Evolutionary conservation across 2,113 vertebrate species (phyloP).

Genomic region (Silurus glanis): DNA sequence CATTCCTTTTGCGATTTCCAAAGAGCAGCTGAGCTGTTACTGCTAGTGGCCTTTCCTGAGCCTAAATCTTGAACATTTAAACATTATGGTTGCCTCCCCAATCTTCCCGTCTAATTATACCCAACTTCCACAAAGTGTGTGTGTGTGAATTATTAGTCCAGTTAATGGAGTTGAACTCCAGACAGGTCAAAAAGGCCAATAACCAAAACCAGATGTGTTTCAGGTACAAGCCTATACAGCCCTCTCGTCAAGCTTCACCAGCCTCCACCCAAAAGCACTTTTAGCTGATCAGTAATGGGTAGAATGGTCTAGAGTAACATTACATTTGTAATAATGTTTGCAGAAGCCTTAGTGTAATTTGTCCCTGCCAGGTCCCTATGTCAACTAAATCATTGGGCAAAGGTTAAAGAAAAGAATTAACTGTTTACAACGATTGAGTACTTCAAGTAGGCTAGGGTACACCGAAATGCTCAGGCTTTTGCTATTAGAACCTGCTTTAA

Average conservation of each 20-base stretch:
- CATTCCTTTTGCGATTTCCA: slow-evolving; percentile 18
- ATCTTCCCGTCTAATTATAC: background rate
- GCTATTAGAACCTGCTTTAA: background rate
- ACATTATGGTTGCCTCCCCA: background rate
- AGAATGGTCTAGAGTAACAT: background rate
- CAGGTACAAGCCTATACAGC: slow-evolving; percentile 46
- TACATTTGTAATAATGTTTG: background rate
- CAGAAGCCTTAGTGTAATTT: background rate
- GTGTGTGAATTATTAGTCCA: slow-evolving; percentile 53
- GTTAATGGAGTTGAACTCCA: slow-evolving; percentile 60
- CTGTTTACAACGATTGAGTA: background rate
- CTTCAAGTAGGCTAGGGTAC: background rate
- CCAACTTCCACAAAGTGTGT: background rate
- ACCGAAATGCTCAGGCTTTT: background rate
- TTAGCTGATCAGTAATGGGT: slow-evolving; percentile 24
- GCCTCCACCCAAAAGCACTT: background rate
- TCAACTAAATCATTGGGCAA: background rate
- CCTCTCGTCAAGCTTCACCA: slow-evolving; percentile 33
- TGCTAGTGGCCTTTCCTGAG: background rate
- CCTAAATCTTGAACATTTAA: slow-evolving; percentile 49
- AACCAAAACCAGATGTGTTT: slow-evolving; percentile 75
- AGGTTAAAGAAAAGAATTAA: background rate
- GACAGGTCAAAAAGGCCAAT: slow-evolving; percentile 64
- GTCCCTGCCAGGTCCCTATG: background rate
- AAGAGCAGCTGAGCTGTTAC: background rate